A percentile compares a stretch with the other conserved stretches of the same genome.
Evolutionary conservation across 2,113 vertebrate genomes (phyloP).

Genomic region (Saguinus imperator): DNA sequence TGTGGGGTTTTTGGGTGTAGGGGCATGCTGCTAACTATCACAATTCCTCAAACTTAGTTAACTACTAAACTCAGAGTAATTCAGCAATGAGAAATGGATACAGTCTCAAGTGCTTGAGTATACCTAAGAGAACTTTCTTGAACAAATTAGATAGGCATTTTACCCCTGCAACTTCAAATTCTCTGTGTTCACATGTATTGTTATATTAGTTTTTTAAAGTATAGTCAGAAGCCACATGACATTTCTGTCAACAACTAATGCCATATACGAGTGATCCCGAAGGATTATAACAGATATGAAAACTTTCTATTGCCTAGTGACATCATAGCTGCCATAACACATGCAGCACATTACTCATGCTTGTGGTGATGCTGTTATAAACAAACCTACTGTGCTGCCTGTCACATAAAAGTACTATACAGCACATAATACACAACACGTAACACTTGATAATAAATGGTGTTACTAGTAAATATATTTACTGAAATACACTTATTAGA

Average conservation of each 20-base stretch:
- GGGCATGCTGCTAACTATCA: not conserved
- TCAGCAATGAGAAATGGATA: not conserved
- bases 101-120: not conserved
- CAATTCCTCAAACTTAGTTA: conserved; percentile 19
- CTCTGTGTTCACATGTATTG: not conserved
- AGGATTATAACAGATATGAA: not conserved
- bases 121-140: not conserved
- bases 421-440: not conserved
- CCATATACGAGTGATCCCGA: not conserved
- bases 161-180: not conserved
- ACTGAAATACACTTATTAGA: not conserved
- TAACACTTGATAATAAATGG: not conserved
- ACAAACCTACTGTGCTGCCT: not conserved
- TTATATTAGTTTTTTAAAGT: not conserved
- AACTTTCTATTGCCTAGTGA: not conserved
- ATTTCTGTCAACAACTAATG: not conserved
- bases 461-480: not conserved
- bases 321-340: not conserved
- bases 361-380: not conserved
- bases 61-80: not conserved
- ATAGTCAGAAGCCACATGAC: not conserved
- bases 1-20: not conserved
- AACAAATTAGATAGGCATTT: not conserved
- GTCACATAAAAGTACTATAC: not conserved
- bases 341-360: not conserved